Evolutionary conservation across 2,888 invertebrate genomes (phyloP), one percentile per base, ranked within the genome.

Genomic region (Gymnosoma rotundatum): DNA sequence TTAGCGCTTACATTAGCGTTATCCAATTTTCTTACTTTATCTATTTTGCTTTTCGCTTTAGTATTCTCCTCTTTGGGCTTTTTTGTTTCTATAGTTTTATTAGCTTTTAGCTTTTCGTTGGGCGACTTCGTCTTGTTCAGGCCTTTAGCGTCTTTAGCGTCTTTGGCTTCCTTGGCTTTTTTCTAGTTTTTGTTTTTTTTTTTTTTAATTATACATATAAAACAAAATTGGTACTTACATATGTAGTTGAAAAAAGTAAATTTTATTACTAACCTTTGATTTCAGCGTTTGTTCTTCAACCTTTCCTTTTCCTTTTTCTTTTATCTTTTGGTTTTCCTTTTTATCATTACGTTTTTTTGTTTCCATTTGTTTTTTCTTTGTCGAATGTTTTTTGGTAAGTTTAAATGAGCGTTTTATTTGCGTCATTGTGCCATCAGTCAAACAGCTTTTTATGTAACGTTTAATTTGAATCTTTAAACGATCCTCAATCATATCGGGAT

Each of bases 401-500:
- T 81, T 84, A 54, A 81, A 84, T 9, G 83, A 81, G 10, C 86
- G 86, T 63, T 87, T 88, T 9, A 86, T 86, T 64, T 88, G 88
- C 5, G 85, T 32, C 52, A 94, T 88, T n/a, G 90, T 89, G 8
- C 94, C 94, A 56, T 92, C 92, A 1, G 91, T 92, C n/a, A 95
- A 93, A 18, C 94, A 94, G 16, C 91, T 89, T 89, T 94, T 94
- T 83, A 95, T 87, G 86, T 93, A 94, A 82, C 93, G 94, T 85
- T 93, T 94, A 87, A 95, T 95, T 90, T 93, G 94, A 2, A 93
- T 93, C 1, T 93, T 93, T 61, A 94, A 88, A 87, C 94, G 94
- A 80, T 94, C 94, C 0, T 93, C 92, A 88, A 95, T 94, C 8
- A 94, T 92, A 81, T 94, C 94, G 1, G 73, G 56, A 93, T 95